phyloP scores from a whole-genome alignment of 2,113 vertebrate species.

The Noctilio leporinus region DNA sequence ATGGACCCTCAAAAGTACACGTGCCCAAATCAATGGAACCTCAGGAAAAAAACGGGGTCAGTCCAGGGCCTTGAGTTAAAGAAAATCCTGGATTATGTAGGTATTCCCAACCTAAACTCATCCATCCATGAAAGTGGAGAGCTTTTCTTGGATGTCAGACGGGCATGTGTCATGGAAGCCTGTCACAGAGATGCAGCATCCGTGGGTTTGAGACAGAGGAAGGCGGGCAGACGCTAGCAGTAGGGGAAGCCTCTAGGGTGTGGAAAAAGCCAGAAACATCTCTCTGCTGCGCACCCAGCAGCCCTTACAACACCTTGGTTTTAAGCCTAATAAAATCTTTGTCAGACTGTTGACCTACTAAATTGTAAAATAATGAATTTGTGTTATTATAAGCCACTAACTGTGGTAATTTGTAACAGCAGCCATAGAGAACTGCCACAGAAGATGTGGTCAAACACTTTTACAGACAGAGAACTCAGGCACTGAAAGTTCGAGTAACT shows the following conservation, averaged over 20 bases:
- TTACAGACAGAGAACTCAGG: background rate
- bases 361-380: background rate
- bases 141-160: background rate
- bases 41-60: background rate
- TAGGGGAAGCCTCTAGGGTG: background rate
- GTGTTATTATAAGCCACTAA: background rate
- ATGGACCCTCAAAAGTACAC: background rate
- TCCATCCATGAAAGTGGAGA: background rate
- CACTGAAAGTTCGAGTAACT: background rate
- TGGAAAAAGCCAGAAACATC: background rate
- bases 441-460: background rate
- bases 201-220: background rate
- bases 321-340: background rate
- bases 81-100: background rate
- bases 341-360: background rate
- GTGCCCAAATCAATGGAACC: background rate
- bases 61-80: background rate
- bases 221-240: background rate
- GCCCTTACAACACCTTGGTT: background rate
- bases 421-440: background rate
- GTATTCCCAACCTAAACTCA: background rate
- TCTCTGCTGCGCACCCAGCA: background rate
- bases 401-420: background rate
- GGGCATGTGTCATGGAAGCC: background rate
- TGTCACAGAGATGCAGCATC: background rate